phyloP scores from a whole-genome alignment of 2,113 vertebrate genomes.

The Otolemur garnettii region DNA sequence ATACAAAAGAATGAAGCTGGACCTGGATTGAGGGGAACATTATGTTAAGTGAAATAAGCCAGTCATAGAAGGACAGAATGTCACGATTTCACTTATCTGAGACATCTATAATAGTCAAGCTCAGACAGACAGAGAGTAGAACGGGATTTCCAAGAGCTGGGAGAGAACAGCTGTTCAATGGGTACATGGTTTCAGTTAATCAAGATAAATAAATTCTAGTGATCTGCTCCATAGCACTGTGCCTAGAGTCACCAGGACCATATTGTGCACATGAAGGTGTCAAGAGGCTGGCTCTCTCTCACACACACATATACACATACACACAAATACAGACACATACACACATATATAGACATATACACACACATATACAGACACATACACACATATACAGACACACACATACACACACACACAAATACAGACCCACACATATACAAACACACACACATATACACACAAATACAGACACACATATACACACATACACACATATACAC shows the following conservation, averaged over 20 bases:
- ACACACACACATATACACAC: too few species aligned
- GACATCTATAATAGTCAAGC: background rate
- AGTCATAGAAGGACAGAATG: background rate
- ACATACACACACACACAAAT: background rate
- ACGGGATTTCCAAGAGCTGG: fast-evolving
- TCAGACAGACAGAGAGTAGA: background rate
- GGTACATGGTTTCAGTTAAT: background rate
- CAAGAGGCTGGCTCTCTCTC: too few species aligned
- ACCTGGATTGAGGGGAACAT: background rate
- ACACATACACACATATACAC: background rate
- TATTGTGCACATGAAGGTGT: background rate
- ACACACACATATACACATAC: background rate
- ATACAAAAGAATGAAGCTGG: background rate
- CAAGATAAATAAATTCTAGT: background rate
- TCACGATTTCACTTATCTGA: background rate
- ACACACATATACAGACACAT: too few species aligned
- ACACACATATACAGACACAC: background rate
- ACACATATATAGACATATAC: too few species aligned
- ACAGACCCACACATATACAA: too few species aligned
- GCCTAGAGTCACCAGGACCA: background rate
- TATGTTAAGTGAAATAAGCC: background rate
- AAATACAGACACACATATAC: background rate
- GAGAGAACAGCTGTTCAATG: background rate
- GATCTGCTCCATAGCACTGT: background rate
- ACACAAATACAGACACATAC: too few species aligned